Base-by-base conservation (phyloP, 2,888 invertebrate species). In the Bombylius discolor region DNA sequence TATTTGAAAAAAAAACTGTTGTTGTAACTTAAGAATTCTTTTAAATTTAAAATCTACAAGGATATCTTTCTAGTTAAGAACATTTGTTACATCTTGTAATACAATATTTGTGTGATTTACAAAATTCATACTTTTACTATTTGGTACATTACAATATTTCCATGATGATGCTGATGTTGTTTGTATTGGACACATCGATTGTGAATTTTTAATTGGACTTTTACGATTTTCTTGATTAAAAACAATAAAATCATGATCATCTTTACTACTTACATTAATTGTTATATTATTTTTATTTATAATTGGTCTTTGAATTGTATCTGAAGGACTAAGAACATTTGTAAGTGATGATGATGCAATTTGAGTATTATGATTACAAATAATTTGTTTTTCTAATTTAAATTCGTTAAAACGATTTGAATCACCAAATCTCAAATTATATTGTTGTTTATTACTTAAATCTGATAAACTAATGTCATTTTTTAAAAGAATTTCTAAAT, bases 381-480 rank as follows among this genome's bases (percentile, higher is more conserved):
- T 8, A 4, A 45, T 12, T 9, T 33, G 7, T 42, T 49, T 36
- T 23, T 34, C 46, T 34, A 14, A 8, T 49, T 32, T 45, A 5
- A 33, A 23, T 3, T 50, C 50, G 9, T 39, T 46, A 47, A 32
- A 46, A 31, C 46, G 45, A 23, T 23, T 23, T 5, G 50, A 33
- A 14, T 55, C 55, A 13, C 14, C 46, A 31, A 66, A 64, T 33
- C 72, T 64, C 3, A 73, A 62, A 59, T 68, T 71, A 61, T 70
- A 66, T 56, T 73, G 72, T 60, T 72, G 73, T 56, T 73, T 72
- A 55, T 67, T 71, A 62, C 70, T 73, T 59, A 72, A 63, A 63
- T 72, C 72, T 44, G 74, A 74, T 9, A 74, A 63, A 49, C 72
- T 73, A 23, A 74, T 70, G 59, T 74, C 72, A 62, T 74, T 73